These are phyloP conservation scores for Eupithecia centaureata DNA, from an alignment of 2,888 invertebrate genomes.

Conservation along the genomic window DNA sequence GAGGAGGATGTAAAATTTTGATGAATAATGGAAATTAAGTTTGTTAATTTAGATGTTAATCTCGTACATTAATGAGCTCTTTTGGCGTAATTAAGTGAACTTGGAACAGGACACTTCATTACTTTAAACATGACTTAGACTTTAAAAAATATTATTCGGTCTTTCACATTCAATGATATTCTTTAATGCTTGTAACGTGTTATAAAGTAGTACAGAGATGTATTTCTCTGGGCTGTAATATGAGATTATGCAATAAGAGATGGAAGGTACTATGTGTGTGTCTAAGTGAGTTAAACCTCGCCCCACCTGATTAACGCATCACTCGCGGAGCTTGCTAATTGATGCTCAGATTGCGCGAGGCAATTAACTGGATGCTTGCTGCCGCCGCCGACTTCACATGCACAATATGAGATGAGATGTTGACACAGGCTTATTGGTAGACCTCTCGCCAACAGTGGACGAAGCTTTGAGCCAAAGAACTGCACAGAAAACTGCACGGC, in stretches of 20 bases:
- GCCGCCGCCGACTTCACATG: neutral
- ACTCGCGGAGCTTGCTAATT: neutral
- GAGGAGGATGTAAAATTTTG: neutral
- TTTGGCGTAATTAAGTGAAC: neutral
- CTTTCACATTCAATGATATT: neutral
- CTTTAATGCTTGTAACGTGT: no score
- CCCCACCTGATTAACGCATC: neutral
- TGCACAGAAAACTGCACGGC: no score
- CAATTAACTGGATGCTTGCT: neutral
- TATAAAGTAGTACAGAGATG: no score
- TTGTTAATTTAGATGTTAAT: constrained; percentile 2
- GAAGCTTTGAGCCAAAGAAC: no score
- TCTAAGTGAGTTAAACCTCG: neutral
- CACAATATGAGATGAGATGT: neutral
- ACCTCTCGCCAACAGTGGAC: no score
- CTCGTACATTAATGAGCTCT: neutral
- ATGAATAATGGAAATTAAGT: constrained; percentile 7
- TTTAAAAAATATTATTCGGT: neutral
- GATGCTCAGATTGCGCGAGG: neutral
- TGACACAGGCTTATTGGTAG: no score
- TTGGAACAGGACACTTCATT: neutral
- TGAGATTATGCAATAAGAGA: neutral
- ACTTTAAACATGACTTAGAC: neutral
- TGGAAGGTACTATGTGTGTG: neutral
- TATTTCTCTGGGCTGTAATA: neutral